Conservation (phyloP, 2,888 invertebrate species). For the Aplocera efformata region DNA sequence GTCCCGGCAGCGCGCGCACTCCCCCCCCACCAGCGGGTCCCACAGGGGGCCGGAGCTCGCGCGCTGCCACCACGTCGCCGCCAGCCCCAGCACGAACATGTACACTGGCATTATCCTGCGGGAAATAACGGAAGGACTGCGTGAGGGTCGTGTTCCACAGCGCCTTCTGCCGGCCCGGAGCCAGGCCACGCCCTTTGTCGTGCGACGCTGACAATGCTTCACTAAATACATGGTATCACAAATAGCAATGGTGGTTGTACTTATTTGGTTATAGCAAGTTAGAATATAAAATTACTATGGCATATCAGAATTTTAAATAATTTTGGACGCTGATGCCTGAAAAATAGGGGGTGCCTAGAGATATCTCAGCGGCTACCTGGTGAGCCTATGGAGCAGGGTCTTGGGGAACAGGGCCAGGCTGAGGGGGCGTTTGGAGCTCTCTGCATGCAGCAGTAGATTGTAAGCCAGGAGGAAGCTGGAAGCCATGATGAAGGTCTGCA, state of each 20-base stretch:
- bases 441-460: slow-evolving; percentile 42
- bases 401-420: slow-evolving; percentile 39
- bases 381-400: slow-evolving; percentile 40
- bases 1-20: slow-evolving; percentile 39
- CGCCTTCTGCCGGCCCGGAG: too few species aligned
- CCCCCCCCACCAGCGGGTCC: slow-evolving; percentile 37
- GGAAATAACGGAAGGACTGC: neutral
- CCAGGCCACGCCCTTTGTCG: neutral
- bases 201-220: too few species aligned
- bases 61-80: slow-evolving; percentile 50
- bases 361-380: slow-evolving; percentile 36
- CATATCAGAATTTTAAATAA: too few species aligned
- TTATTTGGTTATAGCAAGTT: too few species aligned
- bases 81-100: slow-evolving; percentile 44
- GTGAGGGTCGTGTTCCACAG: neutral
- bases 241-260: too few species aligned
- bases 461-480: slow-evolving; percentile 56
- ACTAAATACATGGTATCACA: too few species aligned
- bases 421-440: slow-evolving; percentile 30
- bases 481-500: slow-evolving; percentile 50
- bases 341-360: too few species aligned
- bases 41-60: slow-evolving; percentile 49
- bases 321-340: too few species aligned
- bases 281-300: too few species aligned
- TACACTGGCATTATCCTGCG: slow-evolving; percentile 49